Conservation (phyloP, 2,113 vertebrate species). For the Chloropsis hardwickii region DNA sequence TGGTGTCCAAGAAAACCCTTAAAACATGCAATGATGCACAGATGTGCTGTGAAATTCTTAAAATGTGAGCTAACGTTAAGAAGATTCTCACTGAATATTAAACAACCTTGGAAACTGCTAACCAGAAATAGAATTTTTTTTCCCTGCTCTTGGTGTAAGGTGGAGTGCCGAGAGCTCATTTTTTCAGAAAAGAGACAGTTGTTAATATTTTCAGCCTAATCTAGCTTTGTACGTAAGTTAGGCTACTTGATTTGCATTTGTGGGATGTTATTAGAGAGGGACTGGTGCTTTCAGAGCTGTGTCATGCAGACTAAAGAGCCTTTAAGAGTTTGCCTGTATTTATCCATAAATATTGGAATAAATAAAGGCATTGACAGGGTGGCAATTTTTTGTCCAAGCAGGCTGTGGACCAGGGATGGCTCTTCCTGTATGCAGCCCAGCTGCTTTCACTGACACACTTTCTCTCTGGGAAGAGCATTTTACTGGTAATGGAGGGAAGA, state of each 20-base stretch:
- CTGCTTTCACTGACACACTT: not conserved
- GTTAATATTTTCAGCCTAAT: not conserved
- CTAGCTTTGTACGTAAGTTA: not conserved
- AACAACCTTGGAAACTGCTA: not conserved
- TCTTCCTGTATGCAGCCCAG: not conserved
- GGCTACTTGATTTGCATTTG: not conserved
- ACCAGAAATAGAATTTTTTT: not conserved
- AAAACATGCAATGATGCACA: not conserved
- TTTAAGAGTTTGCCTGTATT: not conserved
- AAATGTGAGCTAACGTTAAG: not conserved
- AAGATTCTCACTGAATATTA: slow-evolving; percentile 26
- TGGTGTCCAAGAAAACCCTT: not conserved
- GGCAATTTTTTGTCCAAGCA: not conserved
- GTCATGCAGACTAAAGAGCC: not conserved
- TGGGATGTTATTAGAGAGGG: not conserved
- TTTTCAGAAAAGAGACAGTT: not conserved
- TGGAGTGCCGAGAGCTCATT: not conserved
- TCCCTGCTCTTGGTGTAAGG: not conserved
- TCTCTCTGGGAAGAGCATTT: not conserved
- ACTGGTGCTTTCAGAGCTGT: not conserved
- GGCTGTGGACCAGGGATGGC: not conserved
- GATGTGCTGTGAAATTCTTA: slow-evolving; percentile 26
- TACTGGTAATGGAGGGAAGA: not conserved
- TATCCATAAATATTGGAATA: not conserved
- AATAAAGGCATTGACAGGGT: not conserved